These are phyloP conservation scores for Takifugu flavidus DNA, from an alignment of 2,113 vertebrate genomes.

Conservation along the genomic window DNA sequence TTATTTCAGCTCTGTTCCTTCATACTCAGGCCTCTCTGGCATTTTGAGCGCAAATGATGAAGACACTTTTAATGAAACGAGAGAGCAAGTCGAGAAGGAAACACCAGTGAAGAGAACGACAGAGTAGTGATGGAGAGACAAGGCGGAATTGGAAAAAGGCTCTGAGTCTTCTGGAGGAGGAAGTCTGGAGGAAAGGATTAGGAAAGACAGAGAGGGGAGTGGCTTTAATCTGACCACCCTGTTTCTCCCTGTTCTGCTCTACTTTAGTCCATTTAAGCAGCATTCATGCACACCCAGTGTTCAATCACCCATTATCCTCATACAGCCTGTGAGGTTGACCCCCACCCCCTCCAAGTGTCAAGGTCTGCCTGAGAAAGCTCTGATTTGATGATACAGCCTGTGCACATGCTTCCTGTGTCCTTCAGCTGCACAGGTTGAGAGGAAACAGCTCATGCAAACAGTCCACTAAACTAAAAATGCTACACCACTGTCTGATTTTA, in stretches of 20 bases:
- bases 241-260: constrained; percentile 38
- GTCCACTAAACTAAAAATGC: background rate
- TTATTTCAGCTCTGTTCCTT: constrained; percentile 45
- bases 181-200: constrained; percentile 83
- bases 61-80: constrained; percentile 46
- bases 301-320: background rate
- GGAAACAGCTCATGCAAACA: constrained; percentile 60
- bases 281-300: constrained; percentile 20
- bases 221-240: constrained; percentile 70
- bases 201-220: constrained; percentile 64
- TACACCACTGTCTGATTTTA: background rate
- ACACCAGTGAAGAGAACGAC: constrained; percentile 59
- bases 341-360: constrained; percentile 50
- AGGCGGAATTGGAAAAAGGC: constrained; percentile 13
- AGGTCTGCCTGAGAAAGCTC: constrained; percentile 55
- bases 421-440: constrained; percentile 58
- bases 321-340: background rate
- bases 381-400: constrained; percentile 63
- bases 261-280: constrained; percentile 43
- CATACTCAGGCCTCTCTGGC: background rate
- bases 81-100: constrained; percentile 44
- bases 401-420: constrained; percentile 69
- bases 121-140: constrained; percentile 68
- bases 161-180: constrained; percentile 77
- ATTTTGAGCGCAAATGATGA: constrained; percentile 36